Conservation (phyloP, 2,113 vertebrate species). For the Platysteira castanea region DNA sequence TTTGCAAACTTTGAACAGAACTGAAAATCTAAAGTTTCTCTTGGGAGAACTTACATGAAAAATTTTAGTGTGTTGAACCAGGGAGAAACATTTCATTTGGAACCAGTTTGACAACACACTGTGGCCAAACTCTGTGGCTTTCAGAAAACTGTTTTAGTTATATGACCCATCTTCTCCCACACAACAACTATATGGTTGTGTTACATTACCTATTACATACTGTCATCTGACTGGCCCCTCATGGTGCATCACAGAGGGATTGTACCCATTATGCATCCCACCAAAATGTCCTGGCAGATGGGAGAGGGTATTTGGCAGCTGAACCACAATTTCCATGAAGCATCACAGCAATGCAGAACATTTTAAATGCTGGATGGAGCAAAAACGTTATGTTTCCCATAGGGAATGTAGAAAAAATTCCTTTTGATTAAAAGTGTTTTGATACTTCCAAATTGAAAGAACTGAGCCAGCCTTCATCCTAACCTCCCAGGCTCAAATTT, state of each 20-base stretch:
- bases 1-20: not conserved
- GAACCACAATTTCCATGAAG: not conserved
- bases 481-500: not conserved
- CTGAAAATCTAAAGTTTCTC: not conserved
- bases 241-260: not conserved
- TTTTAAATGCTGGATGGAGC: not conserved
- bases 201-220: not conserved
- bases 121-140: not conserved
- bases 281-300: not conserved
- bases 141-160: not conserved
- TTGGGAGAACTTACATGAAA: not conserved
- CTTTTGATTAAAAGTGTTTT: not conserved
- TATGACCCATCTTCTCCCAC: not conserved
- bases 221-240: not conserved
- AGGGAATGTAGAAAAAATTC: not conserved
- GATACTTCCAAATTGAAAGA: not conserved
- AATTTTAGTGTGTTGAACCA: not conserved
- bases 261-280: not conserved
- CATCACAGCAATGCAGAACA: not conserved
- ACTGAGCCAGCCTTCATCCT: not conserved
- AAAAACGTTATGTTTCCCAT: not conserved
- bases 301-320: not conserved
- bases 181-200: not conserved
- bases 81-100: not conserved
- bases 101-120: not conserved